Base-by-base conservation (phyloP, 1,140 invertebrate species). In the Penaeus chinensis region DNA sequence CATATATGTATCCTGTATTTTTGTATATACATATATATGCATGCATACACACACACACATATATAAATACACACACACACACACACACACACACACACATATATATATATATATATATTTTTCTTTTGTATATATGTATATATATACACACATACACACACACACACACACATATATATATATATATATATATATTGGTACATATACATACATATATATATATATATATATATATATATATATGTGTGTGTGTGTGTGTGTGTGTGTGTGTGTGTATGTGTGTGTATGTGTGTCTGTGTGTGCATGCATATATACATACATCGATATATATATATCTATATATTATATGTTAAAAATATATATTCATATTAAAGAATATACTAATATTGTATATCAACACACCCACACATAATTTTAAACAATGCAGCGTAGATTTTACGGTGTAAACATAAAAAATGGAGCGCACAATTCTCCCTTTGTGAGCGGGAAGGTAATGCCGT, bases 181-280 rank as follows among this genome's bases (percentile, higher is more conserved):
- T n/a, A 71, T 71, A 71, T 71, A n/a, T 71, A 71, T 22, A 24
- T 71, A 27, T 71, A 71, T 16, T 8, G 0, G 7, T 77, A n/a
- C 11, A n/a, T 22, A 24, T 24, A 77, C 11, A 11, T 32, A 77
- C 7, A 10, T 77, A 27, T 27, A 60, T 47, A 60, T 13, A 60
- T 47, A 54, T 60, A 22, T 54, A 60, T 16, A 22, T 80, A 19
- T 80, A 7, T 80, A 22, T 80, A 32, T 19, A 80, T 80, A 60
- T 80, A 80, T 80, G 54, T 80, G 54, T 80, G 54, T 60, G 1
- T 80, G 54, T 80, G 54, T 80, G 54, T 80, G 54, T 80, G 54
- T 80, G 47, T 54, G 47, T 80, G 47, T 80, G 47, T 80, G 47
- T 80, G 47, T 80, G 47, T 80, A 80, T 80, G 47, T 60, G 54